Base-by-base conservation (phyloP, 2,113 vertebrate genomes). In the Sinocyclocheilus grahami region DNA sequence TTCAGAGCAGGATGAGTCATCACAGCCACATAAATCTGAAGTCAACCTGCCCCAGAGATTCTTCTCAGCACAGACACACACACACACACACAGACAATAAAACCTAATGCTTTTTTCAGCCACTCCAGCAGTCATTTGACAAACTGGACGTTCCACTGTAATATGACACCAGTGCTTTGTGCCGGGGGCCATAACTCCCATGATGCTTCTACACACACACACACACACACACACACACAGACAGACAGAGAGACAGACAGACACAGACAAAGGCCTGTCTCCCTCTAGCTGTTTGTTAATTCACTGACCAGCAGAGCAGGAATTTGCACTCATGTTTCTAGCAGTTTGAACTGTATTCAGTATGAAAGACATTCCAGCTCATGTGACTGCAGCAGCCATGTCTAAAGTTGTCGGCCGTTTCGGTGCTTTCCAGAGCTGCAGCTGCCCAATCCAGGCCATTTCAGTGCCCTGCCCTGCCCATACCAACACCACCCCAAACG, bases 271-370 rank as follows among this genome's bases (percentile, higher is more conserved):
- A 76, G 63, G 53, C 80, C 75, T 65, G 76, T 76, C 74, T 86
- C 84, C 78, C 84, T 80, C 58, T 24, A 16, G 72, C 74, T 53
- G 65, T 72, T 83, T 83, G 39, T 42, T 53, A 16, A 8, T 65
- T 46, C 78, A 82, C 24, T 83, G 87, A 85, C 77, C 76, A 71
- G 62, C 85, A 78, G 22, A 71, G 53, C 18, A 78, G 83, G 86
- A 88, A 89, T 88, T 82, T 33, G n/a, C 62, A 77, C 85, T 89
- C 80, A 30, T 65, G 77, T 89, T 89, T 88, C 87, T 79, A 80
- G 62, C 53, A 18, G 67, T 74, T 85, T 89, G 84, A 85, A 86
- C 88, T 84, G 76, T 78, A 84, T 89, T 79, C 77, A 86, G 87
- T 81, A 84, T 84, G 77, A 89, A 85, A 88, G 84, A 42, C 82